Evolutionary conservation across 2,888 invertebrate genomes (phyloP).

Genomic region (Blera fallax): DNA sequence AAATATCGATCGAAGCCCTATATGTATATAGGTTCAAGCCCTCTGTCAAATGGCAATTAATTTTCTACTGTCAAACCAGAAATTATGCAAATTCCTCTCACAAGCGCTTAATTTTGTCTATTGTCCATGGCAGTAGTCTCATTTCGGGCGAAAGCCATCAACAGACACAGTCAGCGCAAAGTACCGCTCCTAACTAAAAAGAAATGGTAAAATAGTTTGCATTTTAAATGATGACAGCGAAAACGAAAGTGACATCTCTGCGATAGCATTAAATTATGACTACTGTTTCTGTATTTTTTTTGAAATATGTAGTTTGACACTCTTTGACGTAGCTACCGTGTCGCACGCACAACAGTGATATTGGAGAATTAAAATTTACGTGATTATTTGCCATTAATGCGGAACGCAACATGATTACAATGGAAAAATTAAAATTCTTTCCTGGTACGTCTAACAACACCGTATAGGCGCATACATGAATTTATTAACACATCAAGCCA

Average conservation of each 20-base stretch:
- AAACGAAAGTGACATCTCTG: constrained; percentile 62
- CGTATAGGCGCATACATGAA: constrained; percentile 38
- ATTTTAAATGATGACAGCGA: constrained; percentile 55
- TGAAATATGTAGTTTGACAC: constrained; percentile 11
- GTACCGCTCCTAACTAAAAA: constrained; percentile 39
- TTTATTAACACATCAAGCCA: constrained; percentile 33
- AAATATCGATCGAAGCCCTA: not conserved
- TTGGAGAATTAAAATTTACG: constrained; percentile 15
- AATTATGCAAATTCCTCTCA: constrained; percentile 42
- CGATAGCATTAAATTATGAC: constrained; percentile 24
- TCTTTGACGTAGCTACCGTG: not conserved
- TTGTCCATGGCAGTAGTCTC: constrained; percentile 1
- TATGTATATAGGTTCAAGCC: no score
- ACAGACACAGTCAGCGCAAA: constrained; percentile 6
- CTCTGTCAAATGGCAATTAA: not conserved
- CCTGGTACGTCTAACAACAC: constrained; percentile 15
- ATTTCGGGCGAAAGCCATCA: constrained; percentile 46
- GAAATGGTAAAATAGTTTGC: constrained; percentile 34
- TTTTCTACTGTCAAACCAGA: constrained; percentile 16
- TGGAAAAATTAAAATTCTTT: constrained; percentile 48
- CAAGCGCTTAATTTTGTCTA: not conserved
- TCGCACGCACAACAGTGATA: constrained; percentile 21
- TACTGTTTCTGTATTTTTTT: constrained; percentile 24
- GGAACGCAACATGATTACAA: not conserved
- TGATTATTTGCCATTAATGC: constrained; percentile 37